Conservation (phyloP, 2,797 vertebrate species). For the Myotis findleyi region DNA sequence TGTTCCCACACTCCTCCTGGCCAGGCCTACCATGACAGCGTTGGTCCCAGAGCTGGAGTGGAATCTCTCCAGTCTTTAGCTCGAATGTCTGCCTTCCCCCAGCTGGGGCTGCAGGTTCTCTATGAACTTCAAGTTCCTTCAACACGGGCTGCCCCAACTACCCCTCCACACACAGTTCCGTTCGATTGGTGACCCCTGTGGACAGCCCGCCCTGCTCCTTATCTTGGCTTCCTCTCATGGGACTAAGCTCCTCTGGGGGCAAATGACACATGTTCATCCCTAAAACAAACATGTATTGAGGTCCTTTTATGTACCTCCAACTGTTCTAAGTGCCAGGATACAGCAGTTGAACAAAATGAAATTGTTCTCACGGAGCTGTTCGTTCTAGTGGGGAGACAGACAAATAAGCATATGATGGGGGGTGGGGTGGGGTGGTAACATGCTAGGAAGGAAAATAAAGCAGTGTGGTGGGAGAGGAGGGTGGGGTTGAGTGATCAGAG, state of each 20-base stretch:
- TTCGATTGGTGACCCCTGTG: neutral
- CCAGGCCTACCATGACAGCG: neutral
- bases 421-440: fast-evolving
- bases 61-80: neutral
- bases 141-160: neutral
- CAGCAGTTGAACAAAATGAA: neutral
- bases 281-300: neutral
- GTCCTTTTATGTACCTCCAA: neutral
- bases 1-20: fast-evolving
- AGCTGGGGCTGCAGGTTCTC: neutral
- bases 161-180: neutral
- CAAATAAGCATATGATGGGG: neutral
- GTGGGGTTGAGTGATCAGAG: neutral
- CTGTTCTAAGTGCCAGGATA: neutral
- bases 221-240: neutral
- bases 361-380: neutral
- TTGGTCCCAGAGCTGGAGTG: neutral
- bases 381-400: neutral
- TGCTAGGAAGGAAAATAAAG: neutral
- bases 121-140: neutral
- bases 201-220: neutral
- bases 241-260: neutral
- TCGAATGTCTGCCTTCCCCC: neutral
- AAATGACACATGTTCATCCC: neutral
- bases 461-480: neutral